phyloP scores from a whole-genome alignment of 2,888 invertebrate species.

The Drosophila recens region DNA sequence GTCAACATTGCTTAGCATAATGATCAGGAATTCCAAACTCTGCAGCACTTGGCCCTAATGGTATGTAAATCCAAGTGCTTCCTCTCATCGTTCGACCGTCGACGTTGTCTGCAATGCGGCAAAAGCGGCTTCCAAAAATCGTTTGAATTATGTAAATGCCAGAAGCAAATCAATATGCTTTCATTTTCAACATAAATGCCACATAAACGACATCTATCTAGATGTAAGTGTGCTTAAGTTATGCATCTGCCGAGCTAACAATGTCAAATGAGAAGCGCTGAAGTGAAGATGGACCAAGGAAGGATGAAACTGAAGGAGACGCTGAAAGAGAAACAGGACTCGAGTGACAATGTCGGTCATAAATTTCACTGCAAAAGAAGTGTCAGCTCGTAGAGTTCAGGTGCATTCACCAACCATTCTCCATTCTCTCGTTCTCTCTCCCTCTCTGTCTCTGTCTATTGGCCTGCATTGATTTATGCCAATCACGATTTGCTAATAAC shows the following conservation, averaged over 20 bases:
- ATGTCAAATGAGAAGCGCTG: constrained; percentile 31
- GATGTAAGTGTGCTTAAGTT: constrained; percentile 52
- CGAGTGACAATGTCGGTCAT: constrained; percentile 43
- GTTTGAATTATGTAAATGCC: constrained; percentile 66
- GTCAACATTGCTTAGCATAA: constrained; percentile 50
- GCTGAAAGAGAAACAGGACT: background rate
- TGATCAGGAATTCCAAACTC: constrained; percentile 21
- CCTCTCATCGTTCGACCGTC: constrained; percentile 4
- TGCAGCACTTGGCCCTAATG: constrained; percentile 40
- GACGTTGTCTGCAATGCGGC: constrained; percentile 62
- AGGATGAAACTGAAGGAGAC: background rate
- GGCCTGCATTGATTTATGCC: constrained; percentile 79
- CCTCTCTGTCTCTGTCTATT: background rate
- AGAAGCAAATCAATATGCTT: constrained; percentile 63
- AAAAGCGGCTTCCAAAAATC: constrained; percentile 49
- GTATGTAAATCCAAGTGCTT: constrained; percentile 63
- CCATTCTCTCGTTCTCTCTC: background rate
- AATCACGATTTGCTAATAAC: constrained; percentile 82
- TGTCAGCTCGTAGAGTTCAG: constrained; percentile 34
- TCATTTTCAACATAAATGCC: constrained; percentile 70
- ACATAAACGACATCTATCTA: constrained; percentile 69
- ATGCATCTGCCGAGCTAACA: constrained; percentile 38
- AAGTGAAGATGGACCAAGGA: background rate
- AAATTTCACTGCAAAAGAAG: constrained; percentile 50
- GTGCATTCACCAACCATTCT: constrained; percentile 44